Base-by-base conservation (phyloP, 2,888 invertebrate species). In the Steromphala cineraria region DNA sequence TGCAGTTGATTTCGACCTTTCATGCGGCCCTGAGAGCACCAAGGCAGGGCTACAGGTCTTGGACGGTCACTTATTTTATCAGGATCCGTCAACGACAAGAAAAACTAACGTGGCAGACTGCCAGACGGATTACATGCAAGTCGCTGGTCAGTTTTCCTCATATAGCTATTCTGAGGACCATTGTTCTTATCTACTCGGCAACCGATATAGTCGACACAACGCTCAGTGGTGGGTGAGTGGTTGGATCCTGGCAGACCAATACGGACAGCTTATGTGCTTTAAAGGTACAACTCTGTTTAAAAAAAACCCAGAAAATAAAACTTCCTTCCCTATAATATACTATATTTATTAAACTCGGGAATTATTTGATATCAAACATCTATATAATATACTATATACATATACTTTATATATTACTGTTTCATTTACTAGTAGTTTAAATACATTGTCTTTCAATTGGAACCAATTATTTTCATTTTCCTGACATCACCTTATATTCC, bases 201-300 rank as follows among this genome's bases (percentile, higher is more conserved):
- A 71, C n/a, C 15, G 71, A n/a, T 31, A 71, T 40, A 71, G 71
- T 40, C 71, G 71, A 19, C 71, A 71, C 71, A 71, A 40, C 36
- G 19, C 10, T 15, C 17, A 71, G 19, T 71, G 71, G 71, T 71
- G 71, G 71, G n/a, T 71, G 19, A 71, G n/a, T 2, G 71, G 71
- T 0, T 5, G 5, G 7, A n/a, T 4, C 8, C 2, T 17, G n/a
- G 0, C 71, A 31, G 17, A 19, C 36, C 36, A 71, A 0, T 71
- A 71, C 10, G 71, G 71, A 71, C 71, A 71, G 40, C 2, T 19
- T 4, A 31, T 71, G 71, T 71, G 71, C 10, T 36, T 71, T 15
- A 36, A 28, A 19, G 71, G 71, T 71, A n/a, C n/a, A n/a, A n/a
- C n/a, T n/a, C n/a, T n/a, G n/a, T n/a, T n/a, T n/a, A n/a, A n/a